A percentile compares a stretch with the other conserved stretches of the same genome.
Evolutionary conservation across 2,888 invertebrate species (phyloP).

Genomic region (Philonicus albiceps): DNA sequence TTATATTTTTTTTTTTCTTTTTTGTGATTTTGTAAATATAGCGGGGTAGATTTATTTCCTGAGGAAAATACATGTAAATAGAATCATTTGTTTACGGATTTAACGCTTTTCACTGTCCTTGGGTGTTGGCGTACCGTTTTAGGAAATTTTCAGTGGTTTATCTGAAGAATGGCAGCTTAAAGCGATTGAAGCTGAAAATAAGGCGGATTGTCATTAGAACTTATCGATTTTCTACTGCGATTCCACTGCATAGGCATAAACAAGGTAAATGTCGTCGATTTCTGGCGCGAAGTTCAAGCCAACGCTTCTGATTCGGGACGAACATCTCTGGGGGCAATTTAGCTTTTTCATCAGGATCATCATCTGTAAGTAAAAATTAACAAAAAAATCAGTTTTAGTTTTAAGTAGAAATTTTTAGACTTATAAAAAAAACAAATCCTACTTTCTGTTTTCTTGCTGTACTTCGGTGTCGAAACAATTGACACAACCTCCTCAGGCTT

Average conservation of each 20-base stretch:
- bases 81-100: neutral
- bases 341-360: slow-evolving; percentile 64
- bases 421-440: neutral
- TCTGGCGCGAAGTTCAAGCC: slow-evolving; percentile 79
- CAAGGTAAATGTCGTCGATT: neutral
- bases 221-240: slow-evolving; percentile 4
- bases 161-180: neutral
- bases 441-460: slow-evolving; percentile 53
- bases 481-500: slow-evolving; percentile 86
- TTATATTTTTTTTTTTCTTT: slow-evolving; percentile 1
- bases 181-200: neutral
- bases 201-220: neutral
- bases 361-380: slow-evolving; percentile 26
- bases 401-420: neutral
- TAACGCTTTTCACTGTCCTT: neutral
- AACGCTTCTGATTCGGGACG: slow-evolving; percentile 89
- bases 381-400: neutral
- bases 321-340: slow-evolving; percentile 87
- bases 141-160: neutral
- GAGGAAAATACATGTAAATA: slow-evolving; percentile 19
- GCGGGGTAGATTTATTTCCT: neutral
- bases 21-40: slow-evolving; percentile 29
- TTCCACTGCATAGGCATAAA: neutral
- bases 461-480: slow-evolving; percentile 67
- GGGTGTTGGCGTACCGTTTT: neutral